Base-by-base conservation (phyloP, 2,888 invertebrate species). In the Drosophila buzzatii region DNA sequence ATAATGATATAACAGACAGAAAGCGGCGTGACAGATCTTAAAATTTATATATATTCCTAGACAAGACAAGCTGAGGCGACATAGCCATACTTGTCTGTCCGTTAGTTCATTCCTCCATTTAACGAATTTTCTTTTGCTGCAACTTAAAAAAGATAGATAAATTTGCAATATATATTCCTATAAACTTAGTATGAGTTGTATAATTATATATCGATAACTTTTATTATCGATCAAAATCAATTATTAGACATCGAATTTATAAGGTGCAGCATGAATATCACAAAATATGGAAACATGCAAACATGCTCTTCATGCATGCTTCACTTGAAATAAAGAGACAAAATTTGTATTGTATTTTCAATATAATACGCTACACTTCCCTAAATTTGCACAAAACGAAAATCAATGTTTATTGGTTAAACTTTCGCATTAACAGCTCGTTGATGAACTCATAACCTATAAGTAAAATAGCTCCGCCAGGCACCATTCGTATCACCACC, bases 231-330 rank as follows among this genome's bases (percentile, higher is more conserved):
- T 41, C 7, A 41, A n/a, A 7, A 8, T n/a, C n/a, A 5, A n/a
- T n/a, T 1, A 41, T 16, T 16, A 37, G 5, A 37, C 16, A 20
- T 20, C 2, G 20, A 1, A 20, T 20, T 23, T 35, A 16, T 16
- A 6, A 16, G 16, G 37, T 12, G 0, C 5, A 37, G 3, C 37
- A 16, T 16, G 16, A 39, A 16, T 16, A 16, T 3, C 1, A 42
- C 18, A 18, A 10, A 5, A 39, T 16, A 16, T 39, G 39, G 16
- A 39, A 39, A 39, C 14, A 39, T 39, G 3, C 5, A 39, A 6
- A 6, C 5, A 16, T 16, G 2, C 7, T 2, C n/a, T n/a, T n/a
- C n/a, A n/a, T n/a, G n/a, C n/a, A n/a, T n/a, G 2, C 7, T 2
- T 39, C 1, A 7, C 7, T 16, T 7, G 2, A 39, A 7, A 16